Evolutionary conservation across 1,140 invertebrate genomes (phyloP).

Genomic region (Drosophila azteca): DNA sequence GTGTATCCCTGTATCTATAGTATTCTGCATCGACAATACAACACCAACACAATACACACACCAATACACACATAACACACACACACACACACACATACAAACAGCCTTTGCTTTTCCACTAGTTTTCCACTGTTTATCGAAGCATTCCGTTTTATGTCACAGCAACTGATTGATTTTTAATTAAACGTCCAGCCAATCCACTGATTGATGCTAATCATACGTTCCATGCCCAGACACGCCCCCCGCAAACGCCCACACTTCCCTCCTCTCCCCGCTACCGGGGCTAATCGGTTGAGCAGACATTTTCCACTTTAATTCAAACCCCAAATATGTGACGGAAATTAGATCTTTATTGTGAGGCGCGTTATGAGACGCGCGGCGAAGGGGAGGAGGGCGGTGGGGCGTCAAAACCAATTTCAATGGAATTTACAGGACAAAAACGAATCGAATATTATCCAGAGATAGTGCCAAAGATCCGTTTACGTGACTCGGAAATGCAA

Average conservation of each 20-base stretch:
- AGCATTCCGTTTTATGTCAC: constrained; percentile 58
- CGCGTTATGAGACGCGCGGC: too few relatives aligned
- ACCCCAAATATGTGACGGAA: constrained; percentile 34
- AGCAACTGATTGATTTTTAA: constrained; percentile 75
- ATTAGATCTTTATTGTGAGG: constrained; percentile 58
- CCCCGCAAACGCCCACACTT: constrained; percentile 24
- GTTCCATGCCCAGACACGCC: constrained; percentile 39
- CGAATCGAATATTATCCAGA: constrained; percentile 62
- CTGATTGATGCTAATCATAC: constrained; percentile 72
- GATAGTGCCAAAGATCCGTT: constrained; percentile 73
- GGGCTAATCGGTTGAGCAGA: not conserved
- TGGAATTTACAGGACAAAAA: constrained; percentile 23
- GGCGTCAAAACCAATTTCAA: too few relatives aligned
- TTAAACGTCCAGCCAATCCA: constrained; percentile 53
- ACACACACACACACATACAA: not conserved
- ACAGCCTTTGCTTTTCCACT: constrained; percentile 3
- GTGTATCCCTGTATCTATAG: too few relatives aligned
- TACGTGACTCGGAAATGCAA: constrained; percentile 71
- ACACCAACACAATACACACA: not conserved
- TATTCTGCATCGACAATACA: not conserved
- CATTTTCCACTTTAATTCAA: constrained; percentile 42
- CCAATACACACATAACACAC: not conserved
- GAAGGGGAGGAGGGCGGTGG: too few relatives aligned
- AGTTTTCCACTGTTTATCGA: constrained; percentile 19
- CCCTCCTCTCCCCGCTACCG: too few relatives aligned